A percentile compares a stretch with the other conserved stretches of the same genome.
Conservation (phyloP, 2,888 invertebrate genomes). For the Drosophila setosimentum region DNA sequence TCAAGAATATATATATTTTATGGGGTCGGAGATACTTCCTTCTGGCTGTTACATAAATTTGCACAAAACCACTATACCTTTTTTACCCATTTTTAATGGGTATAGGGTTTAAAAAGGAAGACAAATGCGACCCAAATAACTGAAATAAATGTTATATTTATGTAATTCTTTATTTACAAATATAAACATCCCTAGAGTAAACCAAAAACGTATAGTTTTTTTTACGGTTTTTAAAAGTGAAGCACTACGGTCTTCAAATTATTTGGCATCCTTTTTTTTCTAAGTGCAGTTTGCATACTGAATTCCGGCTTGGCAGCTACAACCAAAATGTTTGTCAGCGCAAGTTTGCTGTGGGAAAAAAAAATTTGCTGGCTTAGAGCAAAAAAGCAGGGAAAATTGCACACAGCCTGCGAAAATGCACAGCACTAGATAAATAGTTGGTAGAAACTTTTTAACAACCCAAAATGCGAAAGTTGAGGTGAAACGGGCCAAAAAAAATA, state of each 20-base stretch:
- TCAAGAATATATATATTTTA: no score
- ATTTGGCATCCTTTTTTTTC: neutral
- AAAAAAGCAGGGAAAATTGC: conserved; percentile 37
- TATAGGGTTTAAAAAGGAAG: no score
- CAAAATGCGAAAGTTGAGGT: conserved; percentile 61
- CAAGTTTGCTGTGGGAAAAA: conserved; percentile 50
- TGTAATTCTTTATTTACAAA: neutral
- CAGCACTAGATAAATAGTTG: conserved; percentile 76
- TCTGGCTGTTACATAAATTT: no score
- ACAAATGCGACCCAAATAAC: neutral
- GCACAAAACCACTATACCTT: no score
- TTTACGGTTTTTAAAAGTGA: neutral
- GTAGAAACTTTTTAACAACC: conserved; percentile 59
- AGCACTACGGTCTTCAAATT: neutral
- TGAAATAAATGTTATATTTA: neutral
- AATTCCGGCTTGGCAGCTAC: conserved; percentile 42
- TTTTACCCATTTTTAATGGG: no score
- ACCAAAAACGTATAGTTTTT: neutral
- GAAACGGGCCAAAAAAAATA: neutral
- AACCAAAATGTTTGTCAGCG: conserved; percentile 72
- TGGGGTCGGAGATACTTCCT: no score
- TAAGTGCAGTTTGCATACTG: conserved; percentile 19
- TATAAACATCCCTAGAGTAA: neutral
- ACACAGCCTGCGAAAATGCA: conserved; percentile 48
- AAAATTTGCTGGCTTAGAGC: neutral